Base-by-base conservation (phyloP, 1,140 invertebrate species). In the Gryllus bimaculatus region DNA sequence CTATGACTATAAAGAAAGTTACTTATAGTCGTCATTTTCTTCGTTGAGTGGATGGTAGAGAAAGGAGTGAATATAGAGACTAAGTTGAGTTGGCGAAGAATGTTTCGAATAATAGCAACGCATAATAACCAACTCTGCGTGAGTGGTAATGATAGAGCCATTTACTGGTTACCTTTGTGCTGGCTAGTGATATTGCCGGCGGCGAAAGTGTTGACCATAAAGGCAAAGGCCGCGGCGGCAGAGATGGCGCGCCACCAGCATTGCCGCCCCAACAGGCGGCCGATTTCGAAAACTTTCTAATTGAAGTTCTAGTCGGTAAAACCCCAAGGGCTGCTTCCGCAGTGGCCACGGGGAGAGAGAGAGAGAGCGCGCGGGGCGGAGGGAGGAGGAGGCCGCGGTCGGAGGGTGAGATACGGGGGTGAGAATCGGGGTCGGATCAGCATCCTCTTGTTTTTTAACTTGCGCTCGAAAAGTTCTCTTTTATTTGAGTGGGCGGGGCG, bases 271-370 rank as follows among this genome's bases (percentile, higher is more conserved):
- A 18, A 7, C 54, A 66, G 54, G 18, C 54, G 54, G 54, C 18
- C 54, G 54, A 66, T 66, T 66, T 18, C 18, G 2, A 66, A 66
- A 66, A 66, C 54, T 66, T 66, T 66, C 54, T 66, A 66, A 66
- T 66, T 66, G 54, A 66, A 66, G 54, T 66, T 66, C 54, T 66
- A 66, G 54, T 66, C 54, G 54, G 54, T 66, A 66, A 66, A 66
- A 66, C 54, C 54, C 54, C 54, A 13, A 66, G 54, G 54, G 54
- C 54, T 66, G 54, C 54, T 66, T 66, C 54, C 18, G 54, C 54
- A 13, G 54, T 66, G 18, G 54, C 10, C 54, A 66, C 10, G 18
- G 54, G 54, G 18, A 0, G 54, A 66, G 54, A 18, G 49, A 15
- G 2, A 10, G 54, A 10, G 54, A 2, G 18, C 54, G 54, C 10